Base-by-base conservation (phyloP, 2,888 invertebrate genomes). In the Eupithecia dodoneata region DNA sequence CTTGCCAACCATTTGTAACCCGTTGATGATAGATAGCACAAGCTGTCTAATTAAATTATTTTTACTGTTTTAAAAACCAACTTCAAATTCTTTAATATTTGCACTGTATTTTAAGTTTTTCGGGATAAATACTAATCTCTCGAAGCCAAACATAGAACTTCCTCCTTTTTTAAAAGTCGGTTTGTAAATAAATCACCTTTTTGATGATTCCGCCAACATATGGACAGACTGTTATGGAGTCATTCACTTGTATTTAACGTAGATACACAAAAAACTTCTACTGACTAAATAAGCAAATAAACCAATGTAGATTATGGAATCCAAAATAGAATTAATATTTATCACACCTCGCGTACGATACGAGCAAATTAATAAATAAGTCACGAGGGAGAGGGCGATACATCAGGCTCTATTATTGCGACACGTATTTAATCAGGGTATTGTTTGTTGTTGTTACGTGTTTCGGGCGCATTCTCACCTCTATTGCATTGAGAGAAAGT, bases 351-450 rank as follows among this genome's bases (percentile, higher is more conserved):
- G 63, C 63, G 63, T 30, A 30, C 63, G 70, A 18, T 6, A 70
- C 15, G 6, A 70, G 6, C 70, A 70, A 30, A 70, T 70, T 45
- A 70, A 75, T 77, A 59, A 77, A 72, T 77, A 52, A 55, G 69
- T 72, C 55, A 13, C 47, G 73, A 70, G 55, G 67, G 47, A 13
- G 73, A 79, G 79, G 45, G 79, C 74, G 74, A 67, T 73, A 66
- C 65, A 67, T 78, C 77, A 75, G 42, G 59, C 72, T 72, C 71
- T 59, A 52, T 45, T 79, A 74, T 73, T 74, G 71, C 72, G 70
- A 74, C 76, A 76, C 79, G 74, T 77, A 73, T 77, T 77, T 71
- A 77, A 75, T 72, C 41, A 74, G 59, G 47, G 49, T 59, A 72
- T 72, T 67, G 52, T 45, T 59, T 66, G n/a, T n/a, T n/a, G n/a